Base-by-base conservation (phyloP, 2,888 invertebrate genomes). In the Drosophila demipolita region DNA sequence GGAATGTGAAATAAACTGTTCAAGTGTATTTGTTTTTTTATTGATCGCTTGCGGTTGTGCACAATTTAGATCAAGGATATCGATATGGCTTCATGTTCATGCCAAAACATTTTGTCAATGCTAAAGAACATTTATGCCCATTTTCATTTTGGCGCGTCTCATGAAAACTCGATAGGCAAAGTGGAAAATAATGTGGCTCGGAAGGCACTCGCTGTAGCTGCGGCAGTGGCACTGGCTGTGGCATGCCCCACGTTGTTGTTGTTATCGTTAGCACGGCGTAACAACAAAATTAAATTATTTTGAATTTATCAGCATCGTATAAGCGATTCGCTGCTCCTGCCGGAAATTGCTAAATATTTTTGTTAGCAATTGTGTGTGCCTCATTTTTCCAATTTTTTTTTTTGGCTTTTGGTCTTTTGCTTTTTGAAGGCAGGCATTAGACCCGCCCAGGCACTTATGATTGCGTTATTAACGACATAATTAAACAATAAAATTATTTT, bases 11-110 rank as follows among this genome's bases (percentile, higher is more conserved):
- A 80, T 83, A 83, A 72, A 88, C 83, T 82, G 75, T 87, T 78
- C 68, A 74, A 77, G 71, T 59, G 66, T 73, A 62, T 66, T 86
- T 71, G 74, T 63, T 61, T 82, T 85, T 84, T 85, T 84, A 89
- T 89, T 89, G 91, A 89, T 89, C 83, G 91, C 82, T 86, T 86
- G 91, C 90, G 91, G 90, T 89, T 90, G 84, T 89, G 91, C 89
- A 79, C 89, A 89, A 89, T 89, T 89, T 89, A 89, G 89, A 89
- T 89, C 90, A 90, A 90, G 89, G 89, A 89, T 89, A 83, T 79
- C 84, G 89, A 90, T 89, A 90, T 73, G 84, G 67, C 71, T 77
- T 67, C 80, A 83, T 86, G 87, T 73, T 85, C 73, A 82, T 89
- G 80, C 86, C 85, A 74, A 81, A 87, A 66, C 89, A 80, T 90